These are phyloP conservation scores for Apodemia hepburni DNA, from an alignment of 2,888 invertebrate genomes.

Conservation along the genomic window DNA sequence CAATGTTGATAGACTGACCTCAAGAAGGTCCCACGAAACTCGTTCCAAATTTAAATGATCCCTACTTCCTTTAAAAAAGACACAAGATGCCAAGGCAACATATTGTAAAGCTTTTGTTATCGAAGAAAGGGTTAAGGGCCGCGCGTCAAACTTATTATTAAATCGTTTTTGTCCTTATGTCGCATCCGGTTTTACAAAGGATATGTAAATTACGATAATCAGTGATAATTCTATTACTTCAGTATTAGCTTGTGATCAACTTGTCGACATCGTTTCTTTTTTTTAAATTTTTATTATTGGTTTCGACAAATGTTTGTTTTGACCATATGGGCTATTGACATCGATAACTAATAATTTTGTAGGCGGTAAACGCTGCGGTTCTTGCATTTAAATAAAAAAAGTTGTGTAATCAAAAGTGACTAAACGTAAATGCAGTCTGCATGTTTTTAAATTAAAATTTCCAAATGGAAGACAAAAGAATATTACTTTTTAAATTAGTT, in stretches of 20 bases:
- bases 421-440: constrained; percentile 33
- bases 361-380: constrained; percentile 20
- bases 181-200: constrained; percentile 71
- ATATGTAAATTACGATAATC: constrained; percentile 77
- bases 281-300: constrained; percentile 34
- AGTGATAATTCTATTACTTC: constrained; percentile 76
- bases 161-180: constrained; percentile 76
- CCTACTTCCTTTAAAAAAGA: constrained; percentile 65
- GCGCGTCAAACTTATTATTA: constrained; percentile 74
- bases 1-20: too few species aligned
- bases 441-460: constrained; percentile 40
- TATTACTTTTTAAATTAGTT: constrained; percentile 79
- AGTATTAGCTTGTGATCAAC: constrained; percentile 69
- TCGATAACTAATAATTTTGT: constrained; percentile 37
- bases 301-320: constrained; percentile 60
- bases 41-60: constrained; percentile 74
- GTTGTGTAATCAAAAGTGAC: constrained; percentile 24
- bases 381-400: constrained; percentile 27
- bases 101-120: constrained; percentile 74
- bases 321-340: constrained; percentile 54
- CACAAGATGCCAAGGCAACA: constrained; percentile 61
- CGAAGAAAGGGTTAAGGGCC: constrained; percentile 73
- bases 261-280: constrained; percentile 54
- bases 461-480: constrained; percentile 59
- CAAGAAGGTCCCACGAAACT: constrained; percentile 59